Evolutionary conservation across 2,797 vertebrate species (phyloP), one percentile per base, ranked within the genome.

Genomic region (Neosalanx taihuensis): DNA sequence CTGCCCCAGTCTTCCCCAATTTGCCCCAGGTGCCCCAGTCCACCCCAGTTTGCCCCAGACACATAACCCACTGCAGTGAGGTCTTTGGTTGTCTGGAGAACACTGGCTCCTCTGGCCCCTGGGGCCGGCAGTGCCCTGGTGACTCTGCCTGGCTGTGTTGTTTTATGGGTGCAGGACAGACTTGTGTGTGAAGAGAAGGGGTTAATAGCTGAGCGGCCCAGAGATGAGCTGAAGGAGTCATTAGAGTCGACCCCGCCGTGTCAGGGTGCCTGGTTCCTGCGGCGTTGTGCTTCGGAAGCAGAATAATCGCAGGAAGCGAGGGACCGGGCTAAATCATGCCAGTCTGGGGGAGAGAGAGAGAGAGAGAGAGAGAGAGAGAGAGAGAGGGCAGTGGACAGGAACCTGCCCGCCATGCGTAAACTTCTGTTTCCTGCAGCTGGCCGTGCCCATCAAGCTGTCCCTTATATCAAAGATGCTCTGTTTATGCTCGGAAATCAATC

Each of bases 391-490:
- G 85, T 66, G 79, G 87, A 90, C 87, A 88, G 81, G 85, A 90
- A 85, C 83, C 88, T 90, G 76, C 88, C 79, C 83, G 72, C 56
- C 77, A 87, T 89, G 87, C 81, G 81, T 84, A 33, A 80, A 75
- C 74, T 79, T 91, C 86, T 83, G 83, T 89, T 93, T 93, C 91
- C 84, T 83, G 83, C 73, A 15, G 69, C 33, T 72, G 85, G 78
- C 86, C 37, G 33, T 29, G n/a, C 46, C 63, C 5, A 72, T 76
- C 74, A 83, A 51, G 81, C 89, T 91, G 85, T 90, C 92, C 88
- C 89, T 89, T 89, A 80, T 91, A 90, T 85, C 92, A 90, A 85
- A 93, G 90, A 92, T 90, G 89, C 84, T 90, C 90, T 93, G 92
- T 93, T 92, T 92, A 87, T 80, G 91, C 91, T 91, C 90, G 91